Evolutionary conservation across 2,113 vertebrate species (phyloP).

Genomic region (Elephantulus edwardii): DNA sequence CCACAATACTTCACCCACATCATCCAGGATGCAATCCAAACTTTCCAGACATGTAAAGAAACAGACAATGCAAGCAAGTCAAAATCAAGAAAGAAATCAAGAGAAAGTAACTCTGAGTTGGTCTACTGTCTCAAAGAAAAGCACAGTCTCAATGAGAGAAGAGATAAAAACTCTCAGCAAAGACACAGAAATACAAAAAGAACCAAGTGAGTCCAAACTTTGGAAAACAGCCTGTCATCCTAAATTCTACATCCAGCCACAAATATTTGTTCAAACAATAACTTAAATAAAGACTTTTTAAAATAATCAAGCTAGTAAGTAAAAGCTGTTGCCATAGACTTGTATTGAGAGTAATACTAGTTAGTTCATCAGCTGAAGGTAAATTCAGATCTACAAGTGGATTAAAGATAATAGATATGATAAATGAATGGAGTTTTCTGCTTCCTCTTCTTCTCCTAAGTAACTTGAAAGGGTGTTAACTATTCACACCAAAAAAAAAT

Average conservation of each 20-base stretch:
- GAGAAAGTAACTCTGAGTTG: not conserved
- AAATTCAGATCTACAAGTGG: no score
- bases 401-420: not conserved
- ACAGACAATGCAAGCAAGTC: not conserved
- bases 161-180: not conserved
- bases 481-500: not conserved
- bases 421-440: not conserved
- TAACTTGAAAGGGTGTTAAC: not conserved
- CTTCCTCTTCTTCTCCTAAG: not conserved
- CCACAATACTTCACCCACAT: not conserved
- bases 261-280: not conserved
- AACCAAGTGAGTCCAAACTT: not conserved
- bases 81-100: not conserved
- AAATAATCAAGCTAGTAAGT: no score
- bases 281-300: not conserved
- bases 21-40: not conserved
- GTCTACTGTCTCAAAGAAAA: not conserved
- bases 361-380: no score
- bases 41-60: not conserved
- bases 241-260: no score
- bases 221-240: no score
- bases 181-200: not conserved
- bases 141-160: not conserved
- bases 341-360: not conserved
- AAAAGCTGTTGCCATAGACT: no score